Evolutionary conservation across 2,888 invertebrate species (phyloP), one percentile per base, ranked within the genome.

Genomic region (Sminthurides aquaticus): DNA sequence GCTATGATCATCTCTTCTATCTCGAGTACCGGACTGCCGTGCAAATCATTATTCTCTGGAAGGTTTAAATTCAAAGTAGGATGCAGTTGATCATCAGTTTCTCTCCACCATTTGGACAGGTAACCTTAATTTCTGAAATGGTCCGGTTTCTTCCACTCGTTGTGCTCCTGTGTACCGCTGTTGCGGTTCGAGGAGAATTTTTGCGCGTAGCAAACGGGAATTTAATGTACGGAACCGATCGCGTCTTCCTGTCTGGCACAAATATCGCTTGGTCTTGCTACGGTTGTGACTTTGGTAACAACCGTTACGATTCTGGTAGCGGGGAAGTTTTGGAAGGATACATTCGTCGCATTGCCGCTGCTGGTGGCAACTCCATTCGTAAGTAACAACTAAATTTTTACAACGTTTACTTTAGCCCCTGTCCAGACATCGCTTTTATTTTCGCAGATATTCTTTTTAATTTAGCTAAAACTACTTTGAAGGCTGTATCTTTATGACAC

Each of bases 191-290:
- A 34, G 43, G 43, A 34, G 43, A 34, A 34, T 34, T 34, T 34
- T 15, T 34, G 8, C 5, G 43, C 8, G 15, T 34, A 5, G 8
- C 5, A 34, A 34, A 34, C 43, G 43, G 43, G 5, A 34, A 34
- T 15, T 15, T 34, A 5, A 34, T 34, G 43, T 34, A 34, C 43
- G 72, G 74, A 20, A 63, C 67, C 2, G 60, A 75, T 24, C 70
- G 72, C 57, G 75, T 76, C 1, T 76, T 75, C 62, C 72, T 76
- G 2, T 75, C 72, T n/a, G 76, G 76, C 2, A 66, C 68, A 18
- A 76, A 76, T 61, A 69, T 75, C 28, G 76, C 76, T 11, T 76
- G 76, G 76, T 67, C 72, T 49, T 71, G 67, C 29, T 76, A 76
- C 62, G 76, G 75, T 2, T 73, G 69, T 60, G 76, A 76, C 62